These are phyloP conservation scores for Melangyna quadrimaculata DNA, from an alignment of 2,888 invertebrate species.

Conservation along the genomic window DNA sequence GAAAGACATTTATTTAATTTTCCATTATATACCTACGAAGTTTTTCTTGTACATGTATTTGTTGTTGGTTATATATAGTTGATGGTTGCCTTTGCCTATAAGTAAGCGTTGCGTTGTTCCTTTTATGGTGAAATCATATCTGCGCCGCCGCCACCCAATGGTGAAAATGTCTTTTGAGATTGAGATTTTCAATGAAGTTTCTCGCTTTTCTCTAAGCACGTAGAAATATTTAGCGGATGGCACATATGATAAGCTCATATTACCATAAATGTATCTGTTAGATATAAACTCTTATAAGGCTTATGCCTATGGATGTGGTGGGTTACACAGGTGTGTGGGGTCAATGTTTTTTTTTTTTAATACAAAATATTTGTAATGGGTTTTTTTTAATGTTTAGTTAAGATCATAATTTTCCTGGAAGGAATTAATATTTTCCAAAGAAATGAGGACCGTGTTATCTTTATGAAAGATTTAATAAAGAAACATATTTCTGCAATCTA, in stretches of 20 bases:
- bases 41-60: conserved; percentile 16
- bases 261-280: conserved; percentile 22
- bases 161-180: conserved; percentile 39
- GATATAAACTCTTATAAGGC: neutral
- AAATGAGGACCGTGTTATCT: neutral
- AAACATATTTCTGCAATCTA: neutral
- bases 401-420: conserved; percentile 1
- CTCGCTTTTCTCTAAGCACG: neutral
- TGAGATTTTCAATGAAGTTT: conserved; percentile 57
- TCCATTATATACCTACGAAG: conserved; percentile 9
- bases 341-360: conserved; percentile 29
- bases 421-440: neutral
- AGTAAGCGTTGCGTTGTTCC: conserved; percentile 6
- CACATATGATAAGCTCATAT: conserved; percentile 62
- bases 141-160: conserved; percentile 39
- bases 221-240: conserved; percentile 62
- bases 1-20: conserved; percentile 67
- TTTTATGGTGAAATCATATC: conserved; percentile 50
- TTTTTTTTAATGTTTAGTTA: neutral
- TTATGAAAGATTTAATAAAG: neutral
- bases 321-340: conserved; percentile 47
- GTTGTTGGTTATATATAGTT: neutral
- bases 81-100: neutral
- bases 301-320: neutral
- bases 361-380: neutral